Base-by-base conservation (phyloP, 2,797 vertebrate species). In the Gambusia yucatana region DNA sequence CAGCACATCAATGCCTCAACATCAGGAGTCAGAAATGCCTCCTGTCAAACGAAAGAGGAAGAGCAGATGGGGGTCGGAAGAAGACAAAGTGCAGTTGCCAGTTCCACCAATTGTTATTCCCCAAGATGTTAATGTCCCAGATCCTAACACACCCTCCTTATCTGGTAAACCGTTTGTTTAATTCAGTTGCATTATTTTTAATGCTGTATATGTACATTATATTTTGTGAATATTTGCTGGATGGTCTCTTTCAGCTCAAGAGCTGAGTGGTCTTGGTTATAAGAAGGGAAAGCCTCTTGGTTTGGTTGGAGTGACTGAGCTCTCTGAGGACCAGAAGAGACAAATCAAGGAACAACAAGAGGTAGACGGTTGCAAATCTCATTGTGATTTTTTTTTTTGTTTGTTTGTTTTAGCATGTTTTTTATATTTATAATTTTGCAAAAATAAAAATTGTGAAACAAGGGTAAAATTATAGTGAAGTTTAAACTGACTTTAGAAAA, bases 321-420 rank as follows among this genome's bases (percentile, higher is more conserved):
- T 99, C 22, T 98, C 98, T 0, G 98, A 98, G 0, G 98, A 98
- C 22, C 98, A 99, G 91, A 98, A 97, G 90, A 98, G 91, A 75
- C 98, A 99, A 92, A 74, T 99, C 48, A 98, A 97, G 91, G 98
- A 98, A 83, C 98, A 98, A 81, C 98, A 98, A 86, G 98, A 99
- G 97, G 98, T 99, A 92, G 82, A 61, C 61, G 13, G 43, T 59
- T 3, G 59, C 17, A 73, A 33, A n/a, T 33, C 25, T 57, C 10
- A 39, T 25, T 69, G 36, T 13, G 65, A 69, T 41, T 22, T 50
- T 50, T 50, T 25, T 22, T 50, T 50, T 50, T n/a, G n/a, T n/a
- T n/a, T n/a, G n/a, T n/a, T n/a, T n/a, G n/a, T n/a, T 11, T n/a
- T 55, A 16, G 46, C 13, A 46, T 46, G 46, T 46, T 22, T 50